Base-by-base conservation (phyloP, 2,888 invertebrate genomes). In the Lypha dubia region DNA sequence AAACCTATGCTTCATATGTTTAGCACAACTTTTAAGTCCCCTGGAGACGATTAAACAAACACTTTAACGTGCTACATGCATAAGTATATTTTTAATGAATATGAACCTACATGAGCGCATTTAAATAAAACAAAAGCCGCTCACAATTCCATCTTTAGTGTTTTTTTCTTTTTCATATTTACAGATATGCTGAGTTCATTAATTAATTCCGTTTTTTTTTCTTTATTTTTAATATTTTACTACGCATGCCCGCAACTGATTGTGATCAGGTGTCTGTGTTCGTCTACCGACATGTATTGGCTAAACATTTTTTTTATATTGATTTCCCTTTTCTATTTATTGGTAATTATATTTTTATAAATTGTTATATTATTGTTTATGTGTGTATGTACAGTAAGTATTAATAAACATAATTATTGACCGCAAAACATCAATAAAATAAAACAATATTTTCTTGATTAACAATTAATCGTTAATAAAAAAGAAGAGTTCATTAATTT, bases 351-450 rank as follows among this genome's bases (percentile, higher is more conserved):
- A 44, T 60, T 70, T 70, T 13, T 28, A 58, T 62, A 15, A 28
- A 58, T 60, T 32, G 63, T 67, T 58, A 17, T 20, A n/a, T 74
- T 63, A 17, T 28, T n/a, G 28, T 53, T 15, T 53, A n/a, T 32
- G n/a, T 32, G n/a, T 8, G 32, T 32, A 56, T 53, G 32, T 56
- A 56, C 4, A 56, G 44, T 22, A 20, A 35, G 51, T 62, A n/a
- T n/a, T n/a, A 22, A 46, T 56, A 62, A 41, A 60, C 35, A 62
- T 65, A 67, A 44, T 63, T 70, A 79, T 63, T 70, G 70, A 71
- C 79, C 70, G 79, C 70, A 79, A 79, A 76, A 79, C 41, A n/a
- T n/a, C 53, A 79, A 70, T 70, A 11, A 70, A 41, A 35, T 51
- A 71, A 71, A 17, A 17, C 3, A 24, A 13, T 56, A 15, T 32